Conservation (phyloP, 2,888 invertebrate species). For the Agrypnus murinus region DNA sequence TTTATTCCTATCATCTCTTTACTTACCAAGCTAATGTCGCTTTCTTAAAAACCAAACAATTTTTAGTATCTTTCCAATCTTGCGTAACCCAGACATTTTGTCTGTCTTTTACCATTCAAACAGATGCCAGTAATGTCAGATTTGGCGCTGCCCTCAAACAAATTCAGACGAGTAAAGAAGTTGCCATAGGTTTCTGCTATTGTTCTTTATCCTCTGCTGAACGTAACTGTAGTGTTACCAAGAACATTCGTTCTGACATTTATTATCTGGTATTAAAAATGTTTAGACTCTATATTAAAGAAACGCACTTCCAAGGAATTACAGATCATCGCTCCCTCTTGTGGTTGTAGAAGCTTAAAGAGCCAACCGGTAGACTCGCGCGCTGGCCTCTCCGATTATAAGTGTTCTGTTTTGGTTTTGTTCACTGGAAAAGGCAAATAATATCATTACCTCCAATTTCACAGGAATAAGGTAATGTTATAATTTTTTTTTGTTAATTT, state of each 20-base stretch:
- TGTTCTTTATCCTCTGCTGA: conserved; percentile 35
- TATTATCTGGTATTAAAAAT: no score
- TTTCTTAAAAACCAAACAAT: conserved; percentile 53
- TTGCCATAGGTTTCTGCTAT: conserved; percentile 35
- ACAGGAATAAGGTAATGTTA: no score
- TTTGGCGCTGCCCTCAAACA: conserved; percentile 21
- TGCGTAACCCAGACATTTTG: conserved; percentile 57
- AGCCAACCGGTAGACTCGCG: conserved; percentile 50
- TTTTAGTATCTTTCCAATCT: conserved; percentile 46
- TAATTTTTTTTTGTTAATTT: no score
- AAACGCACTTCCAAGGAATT: conserved; percentile 51
- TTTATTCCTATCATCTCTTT: no score
- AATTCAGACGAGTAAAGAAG: conserved; percentile 26
- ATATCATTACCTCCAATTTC: no score
- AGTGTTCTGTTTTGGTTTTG: conserved; percentile 22
- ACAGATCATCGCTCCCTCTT: conserved; percentile 56
- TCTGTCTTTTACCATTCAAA: conserved; percentile 38
- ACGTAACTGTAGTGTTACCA: conserved; percentile 21
- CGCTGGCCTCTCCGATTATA: conserved; percentile 47
- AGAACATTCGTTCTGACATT: conserved; percentile 19
- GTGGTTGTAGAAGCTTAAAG: conserved; percentile 48
- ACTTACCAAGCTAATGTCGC: conserved; percentile 54
- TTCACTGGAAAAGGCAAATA: conserved; percentile 46
- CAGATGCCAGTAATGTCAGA: conserved; percentile 56
- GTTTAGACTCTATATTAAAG: conserved; percentile 40